Evolutionary conservation across 2,888 invertebrate genomes (phyloP).

Genomic region (Drosophila hawaiiensis): DNA sequence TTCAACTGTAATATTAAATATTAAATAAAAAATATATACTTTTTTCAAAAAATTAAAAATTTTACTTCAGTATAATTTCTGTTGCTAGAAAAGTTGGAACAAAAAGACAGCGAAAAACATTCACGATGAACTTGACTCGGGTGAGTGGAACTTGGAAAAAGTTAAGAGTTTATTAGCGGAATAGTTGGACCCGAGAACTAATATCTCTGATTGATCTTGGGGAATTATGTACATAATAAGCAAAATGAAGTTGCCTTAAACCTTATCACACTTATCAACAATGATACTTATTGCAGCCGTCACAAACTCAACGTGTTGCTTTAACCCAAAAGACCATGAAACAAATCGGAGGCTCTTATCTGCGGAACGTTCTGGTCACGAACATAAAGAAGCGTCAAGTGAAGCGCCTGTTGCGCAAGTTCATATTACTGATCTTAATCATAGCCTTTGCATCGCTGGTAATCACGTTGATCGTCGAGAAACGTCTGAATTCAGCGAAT

Average conservation of each 20-base stretch:
- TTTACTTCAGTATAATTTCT: conserved; percentile 9
- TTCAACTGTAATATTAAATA: background rate
- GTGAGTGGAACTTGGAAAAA: conserved; percentile 27
- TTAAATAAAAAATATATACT: background rate
- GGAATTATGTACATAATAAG: conserved; percentile 49
- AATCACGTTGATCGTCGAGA: conserved; percentile 68
- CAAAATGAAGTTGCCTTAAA: conserved; percentile 15
- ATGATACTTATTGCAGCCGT: conserved; percentile 50
- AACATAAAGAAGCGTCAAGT: conserved; percentile 74
- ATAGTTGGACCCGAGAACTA: conserved; percentile 2
- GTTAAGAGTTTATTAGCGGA: background rate
- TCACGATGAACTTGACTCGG: conserved; percentile 10
- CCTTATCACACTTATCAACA: conserved; percentile 34
- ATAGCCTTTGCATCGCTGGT: conserved; percentile 60
- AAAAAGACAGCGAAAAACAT: conserved; percentile 3
- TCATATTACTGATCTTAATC: conserved; percentile 56
- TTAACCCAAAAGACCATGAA: background rate
- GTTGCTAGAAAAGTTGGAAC: conserved; percentile 8
- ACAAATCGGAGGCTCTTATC: conserved; percentile 8
- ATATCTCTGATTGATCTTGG: conserved; percentile 60
- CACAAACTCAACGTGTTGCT: conserved; percentile 4
- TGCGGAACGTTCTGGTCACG: conserved; percentile 44
- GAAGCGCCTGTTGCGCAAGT: conserved; percentile 71
- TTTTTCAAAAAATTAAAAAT: background rate
- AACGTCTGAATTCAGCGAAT: conserved; percentile 25